phyloP scores from a whole-genome alignment of 2,113 vertebrate genomes.

The Myotis lucifugus region DNA sequence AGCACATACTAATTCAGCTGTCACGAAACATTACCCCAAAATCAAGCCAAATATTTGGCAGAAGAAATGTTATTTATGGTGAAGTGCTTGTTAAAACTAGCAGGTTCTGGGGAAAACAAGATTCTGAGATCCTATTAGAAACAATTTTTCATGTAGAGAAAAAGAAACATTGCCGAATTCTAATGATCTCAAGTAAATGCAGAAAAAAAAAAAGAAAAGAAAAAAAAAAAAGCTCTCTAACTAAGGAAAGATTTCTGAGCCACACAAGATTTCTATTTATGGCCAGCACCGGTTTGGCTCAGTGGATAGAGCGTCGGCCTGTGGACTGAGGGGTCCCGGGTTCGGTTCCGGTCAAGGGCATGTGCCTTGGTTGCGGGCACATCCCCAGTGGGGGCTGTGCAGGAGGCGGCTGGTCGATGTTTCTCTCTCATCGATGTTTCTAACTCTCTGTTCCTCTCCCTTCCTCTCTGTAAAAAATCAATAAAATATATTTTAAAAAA shows the following conservation, averaged over 20 bases:
- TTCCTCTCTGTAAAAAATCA: too few relatives aligned
- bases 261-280: not conserved
- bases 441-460: too few relatives aligned
- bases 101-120: conserved; percentile 34
- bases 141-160: not conserved
- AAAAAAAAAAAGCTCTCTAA: not conserved
- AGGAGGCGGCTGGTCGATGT: too few relatives aligned
- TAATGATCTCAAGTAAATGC: not conserved
- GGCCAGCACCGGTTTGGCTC: too few relatives aligned
- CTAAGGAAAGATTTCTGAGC: not conserved
- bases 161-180: conserved; percentile 4
- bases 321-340: too few relatives aligned
- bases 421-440: too few relatives aligned
- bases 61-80: conserved; percentile 66
- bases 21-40: conserved; percentile 60
- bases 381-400: too few relatives aligned
- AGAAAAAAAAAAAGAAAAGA: not conserved
- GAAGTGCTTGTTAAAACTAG: conserved; percentile 49
- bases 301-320: too few relatives aligned
- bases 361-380: too few relatives aligned
- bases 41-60: conserved; percentile 29
- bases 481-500: too few relatives aligned
- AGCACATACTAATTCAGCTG: conserved; percentile 52
- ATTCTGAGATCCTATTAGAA: conserved; percentile 16
- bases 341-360: too few relatives aligned